phyloP scores from a whole-genome alignment of 2,113 vertebrate species.

The Aix galericulata region DNA sequence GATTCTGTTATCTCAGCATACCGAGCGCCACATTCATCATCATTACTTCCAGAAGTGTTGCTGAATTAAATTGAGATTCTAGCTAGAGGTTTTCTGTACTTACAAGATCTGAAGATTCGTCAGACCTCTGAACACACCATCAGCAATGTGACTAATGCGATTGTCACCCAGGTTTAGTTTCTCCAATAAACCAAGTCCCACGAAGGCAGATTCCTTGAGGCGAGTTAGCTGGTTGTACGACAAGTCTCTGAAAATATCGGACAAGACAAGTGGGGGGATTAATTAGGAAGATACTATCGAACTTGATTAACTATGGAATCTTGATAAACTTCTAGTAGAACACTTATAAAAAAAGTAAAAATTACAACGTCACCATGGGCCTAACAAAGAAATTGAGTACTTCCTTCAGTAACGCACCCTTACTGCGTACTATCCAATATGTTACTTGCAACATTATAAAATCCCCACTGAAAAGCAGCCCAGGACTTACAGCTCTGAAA shows the following conservation, averaged over 20 bases:
- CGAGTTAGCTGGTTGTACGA: conserved; percentile 94
- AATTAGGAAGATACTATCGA: conserved; percentile 6
- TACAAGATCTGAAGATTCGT: conserved; percentile 88
- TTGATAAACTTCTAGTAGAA: conserved; percentile 20
- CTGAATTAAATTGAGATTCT: neutral
- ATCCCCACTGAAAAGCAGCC: neutral
- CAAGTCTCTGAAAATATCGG: conserved; percentile 82
- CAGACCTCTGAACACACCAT: conserved; percentile 90
- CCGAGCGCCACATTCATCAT: rapidly evolving
- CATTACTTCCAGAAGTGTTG: neutral
- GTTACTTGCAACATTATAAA: neutral
- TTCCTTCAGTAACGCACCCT: neutral
- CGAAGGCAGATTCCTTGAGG: conserved; percentile 90
- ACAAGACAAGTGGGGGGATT: neutral
- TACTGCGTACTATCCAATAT: neutral
- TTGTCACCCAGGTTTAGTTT: conserved; percentile 93
- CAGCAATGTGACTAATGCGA: conserved; percentile 89
- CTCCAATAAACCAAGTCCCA: conserved; percentile 88
- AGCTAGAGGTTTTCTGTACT: conserved; percentile 65
- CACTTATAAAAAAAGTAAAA: neutral
- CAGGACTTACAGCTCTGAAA: conserved; percentile 92
- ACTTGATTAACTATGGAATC: neutral
- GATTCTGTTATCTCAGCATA: neutral
- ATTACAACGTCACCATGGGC: neutral
- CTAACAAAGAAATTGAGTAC: neutral